Base-by-base conservation (phyloP, 2,888 invertebrate species). In the Pyrocoelia pectoralis region DNA sequence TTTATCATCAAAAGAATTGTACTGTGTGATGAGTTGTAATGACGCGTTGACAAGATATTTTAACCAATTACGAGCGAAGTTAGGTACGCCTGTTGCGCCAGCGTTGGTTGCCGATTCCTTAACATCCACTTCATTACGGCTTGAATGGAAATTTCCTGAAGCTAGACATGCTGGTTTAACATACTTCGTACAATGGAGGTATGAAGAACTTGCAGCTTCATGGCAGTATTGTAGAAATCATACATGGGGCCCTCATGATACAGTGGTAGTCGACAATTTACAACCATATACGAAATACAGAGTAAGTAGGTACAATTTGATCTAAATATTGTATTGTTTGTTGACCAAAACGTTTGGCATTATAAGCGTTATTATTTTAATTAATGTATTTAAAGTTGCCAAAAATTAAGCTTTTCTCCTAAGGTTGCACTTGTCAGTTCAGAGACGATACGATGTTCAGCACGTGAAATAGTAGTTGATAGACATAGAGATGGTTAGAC, bases 221-320 rank as follows among this genome's bases (percentile, higher is more conserved):
- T 96, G 96, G 96, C 91, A 92, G 77, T 93, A 92, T 78, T 93
- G 91, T 77, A 84, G 89, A 49, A 90, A 91, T 76, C 88, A 88
- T 72, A 88, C 88, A 51, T 89, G 90, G 85, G 86, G 87, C 1
- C 73, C 80, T 24, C 74, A 80, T 54, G 83, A 83, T 62, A 87
- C 88, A 40, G 91, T 91, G 71, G 85, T 87, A 18, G 89, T 96
- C 6, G 89, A 91, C 68, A 88, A 91, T 70, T 83, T 97, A 51
- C 88, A 91, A 70, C 95, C 97, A 0, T 96, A 93, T 77, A 93
- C 95, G 0, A 93, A 92, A 77, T 97, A 97, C 78, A 88, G 91
- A 84, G 96, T 96, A 83, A 83, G 85, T 77, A 8, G 24, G 5
- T 10, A 24, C 14, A 46, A 48, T 15, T 29, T 24, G 24, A n/a